Percentiles rank a stretch among this genome's conserved stretches.
Conservation (phyloP, 1,140 invertebrate genomes). For the Scaptomyza pallida region DNA sequence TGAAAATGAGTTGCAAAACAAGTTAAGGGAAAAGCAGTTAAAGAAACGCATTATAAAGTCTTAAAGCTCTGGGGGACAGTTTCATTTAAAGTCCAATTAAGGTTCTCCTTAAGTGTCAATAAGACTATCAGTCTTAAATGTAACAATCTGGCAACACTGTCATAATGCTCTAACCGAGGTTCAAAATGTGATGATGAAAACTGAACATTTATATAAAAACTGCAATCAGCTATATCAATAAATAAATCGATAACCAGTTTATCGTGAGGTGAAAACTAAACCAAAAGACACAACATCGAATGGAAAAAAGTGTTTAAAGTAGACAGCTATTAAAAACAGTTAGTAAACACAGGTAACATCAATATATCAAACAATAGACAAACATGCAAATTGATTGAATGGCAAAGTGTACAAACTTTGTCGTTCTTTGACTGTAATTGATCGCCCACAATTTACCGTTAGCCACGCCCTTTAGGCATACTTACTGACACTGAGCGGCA, state of each 20-base stretch:
- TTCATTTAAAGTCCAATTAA: no score
- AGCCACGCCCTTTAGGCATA: constrained; percentile 46
- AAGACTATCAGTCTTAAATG: no score
- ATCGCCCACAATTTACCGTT: not conserved
- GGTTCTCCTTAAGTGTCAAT: no score
- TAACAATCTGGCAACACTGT: no score
- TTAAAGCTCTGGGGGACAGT: not conserved
- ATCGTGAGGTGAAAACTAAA: not conserved
- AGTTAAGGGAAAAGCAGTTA: not conserved
- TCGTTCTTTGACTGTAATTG: constrained; percentile 16
- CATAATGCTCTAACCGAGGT: no score
- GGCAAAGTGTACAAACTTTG: constrained; percentile 7
- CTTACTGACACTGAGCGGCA: constrained; percentile 83
- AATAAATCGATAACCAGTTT: no score
- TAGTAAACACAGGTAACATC: no score
- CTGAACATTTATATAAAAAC: no score
- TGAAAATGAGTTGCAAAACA: constrained; percentile 66
- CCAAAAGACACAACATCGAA: not conserved
- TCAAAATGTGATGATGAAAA: no score
- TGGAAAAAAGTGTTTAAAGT: not conserved
- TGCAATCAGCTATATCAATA: no score
- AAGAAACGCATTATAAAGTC: not conserved
- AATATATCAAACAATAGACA: constrained; percentile 10
- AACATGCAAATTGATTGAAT: constrained; percentile 10
- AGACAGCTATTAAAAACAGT: not conserved